A percentile compares a stretch with the other conserved stretches of the same genome.
phyloP scores from a whole-genome alignment of 2,797 vertebrate species.

The Peromyscus aztecus region DNA sequence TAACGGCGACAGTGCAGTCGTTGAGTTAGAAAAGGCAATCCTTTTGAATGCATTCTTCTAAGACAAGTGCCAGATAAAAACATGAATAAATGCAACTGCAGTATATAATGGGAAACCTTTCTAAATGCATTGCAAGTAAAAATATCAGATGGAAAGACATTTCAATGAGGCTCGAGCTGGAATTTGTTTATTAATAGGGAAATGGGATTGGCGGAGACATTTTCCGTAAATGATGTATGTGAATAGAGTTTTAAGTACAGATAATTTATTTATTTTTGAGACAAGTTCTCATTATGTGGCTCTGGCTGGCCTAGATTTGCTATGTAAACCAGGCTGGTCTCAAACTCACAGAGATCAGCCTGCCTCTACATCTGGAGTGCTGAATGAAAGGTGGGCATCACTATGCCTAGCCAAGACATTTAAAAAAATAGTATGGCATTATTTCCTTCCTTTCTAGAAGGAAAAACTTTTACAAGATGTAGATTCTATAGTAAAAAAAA shows the following conservation, averaged over 20 bases:
- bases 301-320: neutral
- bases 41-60: neutral
- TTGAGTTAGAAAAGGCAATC: neutral
- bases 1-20: neutral
- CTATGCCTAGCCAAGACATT: no score
- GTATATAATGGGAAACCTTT: neutral
- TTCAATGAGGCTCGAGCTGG: neutral
- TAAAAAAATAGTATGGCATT: neutral
- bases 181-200: constrained; percentile 1
- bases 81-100: constrained; percentile 31
- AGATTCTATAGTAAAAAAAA: neutral
- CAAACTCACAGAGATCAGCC: neutral
- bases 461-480: neutral
- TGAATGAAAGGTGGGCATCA: neutral
- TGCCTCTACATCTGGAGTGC: neutral
- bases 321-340: neutral
- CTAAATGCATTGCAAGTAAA: constrained; percentile 30
- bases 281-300: neutral
- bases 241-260: neutral
- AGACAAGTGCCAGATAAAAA: neutral
- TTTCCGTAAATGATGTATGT: neutral
- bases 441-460: neutral
- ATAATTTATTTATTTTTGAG: neutral
- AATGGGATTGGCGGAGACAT: neutral
- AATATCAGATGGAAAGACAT: constrained; percentile 24